These are phyloP conservation scores for Rugalucina vietnamica DNA, from an alignment of 2,888 invertebrate species.

Conservation along the genomic window DNA sequence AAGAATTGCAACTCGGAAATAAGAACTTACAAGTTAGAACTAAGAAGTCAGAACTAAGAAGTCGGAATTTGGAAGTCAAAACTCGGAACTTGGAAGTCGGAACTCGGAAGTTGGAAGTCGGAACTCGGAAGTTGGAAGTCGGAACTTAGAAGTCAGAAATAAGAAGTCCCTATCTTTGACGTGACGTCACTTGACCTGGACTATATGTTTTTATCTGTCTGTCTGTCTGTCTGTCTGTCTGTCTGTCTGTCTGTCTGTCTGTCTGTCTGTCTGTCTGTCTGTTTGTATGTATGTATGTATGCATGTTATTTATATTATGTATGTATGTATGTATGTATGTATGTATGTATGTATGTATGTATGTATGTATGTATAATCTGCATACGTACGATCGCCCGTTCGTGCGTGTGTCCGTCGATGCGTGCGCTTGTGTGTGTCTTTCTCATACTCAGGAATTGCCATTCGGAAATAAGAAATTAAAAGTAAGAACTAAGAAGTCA, in stretches of 20 bases:
- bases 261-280: background rate
- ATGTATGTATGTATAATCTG: background rate
- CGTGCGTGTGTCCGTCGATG: background rate
- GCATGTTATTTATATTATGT: background rate
- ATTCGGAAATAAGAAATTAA: background rate
- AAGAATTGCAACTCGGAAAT: no score
- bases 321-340: background rate
- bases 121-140: no score
- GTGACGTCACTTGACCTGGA: no score
- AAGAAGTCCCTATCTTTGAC: no score
- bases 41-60: no score
- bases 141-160: no score
- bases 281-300: conserved; percentile 1
- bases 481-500: background rate
- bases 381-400: background rate
- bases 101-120: no score
- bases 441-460: background rate
- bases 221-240: background rate
- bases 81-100: no score
- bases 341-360: background rate
- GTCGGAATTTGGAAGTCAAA: no score
- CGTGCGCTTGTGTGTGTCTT: background rate
- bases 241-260: background rate
- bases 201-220: background rate
- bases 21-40: no score